phyloP scores from a whole-genome alignment of 2,797 vertebrate genomes.

The Pangasius krempfi region DNA sequence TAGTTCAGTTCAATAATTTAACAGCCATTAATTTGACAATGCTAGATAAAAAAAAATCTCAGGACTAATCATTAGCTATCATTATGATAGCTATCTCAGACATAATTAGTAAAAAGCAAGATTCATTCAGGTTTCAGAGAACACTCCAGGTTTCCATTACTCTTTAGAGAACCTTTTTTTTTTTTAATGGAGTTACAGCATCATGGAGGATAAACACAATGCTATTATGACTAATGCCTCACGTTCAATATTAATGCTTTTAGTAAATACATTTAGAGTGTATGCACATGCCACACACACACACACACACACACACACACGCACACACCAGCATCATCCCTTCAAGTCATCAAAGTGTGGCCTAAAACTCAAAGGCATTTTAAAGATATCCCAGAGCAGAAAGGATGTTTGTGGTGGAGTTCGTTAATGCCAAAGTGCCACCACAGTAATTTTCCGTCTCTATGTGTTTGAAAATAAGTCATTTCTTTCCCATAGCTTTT shows the following conservation, averaged over 20 bases:
- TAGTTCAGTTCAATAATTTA: background rate
- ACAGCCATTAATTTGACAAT: background rate
- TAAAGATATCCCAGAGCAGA: constrained; percentile 29
- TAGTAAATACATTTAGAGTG: constrained; percentile 13
- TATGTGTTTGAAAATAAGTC: constrained; percentile 64
- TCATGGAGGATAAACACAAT: background rate
- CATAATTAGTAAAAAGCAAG: background rate
- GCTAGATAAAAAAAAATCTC: background rate
- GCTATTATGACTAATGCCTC: background rate
- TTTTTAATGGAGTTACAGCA: background rate
- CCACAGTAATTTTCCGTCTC: constrained; percentile 60
- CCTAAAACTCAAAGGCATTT: constrained; percentile 35
- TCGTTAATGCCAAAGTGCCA: constrained; percentile 53
- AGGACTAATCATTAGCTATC: background rate
- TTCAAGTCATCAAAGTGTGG: constrained; percentile 41
- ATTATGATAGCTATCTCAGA: background rate
- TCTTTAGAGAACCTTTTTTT: background rate
- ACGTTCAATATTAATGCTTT: constrained; percentile 12
- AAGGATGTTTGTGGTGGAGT: constrained; percentile 10
- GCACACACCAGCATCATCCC: constrained; percentile 12
- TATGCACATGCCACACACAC: background rate
- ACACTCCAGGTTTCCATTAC: background rate
- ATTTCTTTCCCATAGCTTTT: constrained; percentile 56
- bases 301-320: constrained; percentile 34
- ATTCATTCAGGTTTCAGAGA: background rate